Percentiles rank a stretch among this genome's conserved stretches.
Conservation (phyloP, 2,888 invertebrate genomes). For the Crepidodera aurea region DNA sequence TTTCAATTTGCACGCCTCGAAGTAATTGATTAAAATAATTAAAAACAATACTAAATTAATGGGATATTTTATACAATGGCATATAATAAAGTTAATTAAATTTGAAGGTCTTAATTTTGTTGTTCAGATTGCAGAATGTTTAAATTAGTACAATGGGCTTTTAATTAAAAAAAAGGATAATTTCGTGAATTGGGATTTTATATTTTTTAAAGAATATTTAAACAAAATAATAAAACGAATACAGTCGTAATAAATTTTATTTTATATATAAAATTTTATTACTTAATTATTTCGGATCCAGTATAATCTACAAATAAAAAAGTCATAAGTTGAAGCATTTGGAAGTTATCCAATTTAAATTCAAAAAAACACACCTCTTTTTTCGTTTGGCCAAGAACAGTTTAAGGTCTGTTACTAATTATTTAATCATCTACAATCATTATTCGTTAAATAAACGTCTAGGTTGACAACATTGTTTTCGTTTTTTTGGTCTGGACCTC, state of each 20-base stretch:
- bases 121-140: background rate
- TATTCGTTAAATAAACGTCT: too few species aligned
- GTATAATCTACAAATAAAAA: background rate
- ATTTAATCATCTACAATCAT: too few species aligned
- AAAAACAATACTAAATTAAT: constrained; percentile 18
- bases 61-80: constrained; percentile 14
- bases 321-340: too few species aligned
- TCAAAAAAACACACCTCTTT: too few species aligned
- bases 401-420: too few species aligned
- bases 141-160: constrained; percentile 11
- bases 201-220: constrained; percentile 15
- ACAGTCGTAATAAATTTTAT: constrained; percentile 6
- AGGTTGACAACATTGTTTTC: too few species aligned
- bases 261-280: constrained; percentile 18
- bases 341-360: too few species aligned
- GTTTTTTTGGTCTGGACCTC: too few species aligned
- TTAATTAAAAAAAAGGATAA: constrained; percentile 1
- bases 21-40: constrained; percentile 13
- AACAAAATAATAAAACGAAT: constrained; percentile 14
- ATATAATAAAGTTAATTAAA: constrained; percentile 25
- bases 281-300: constrained; percentile 10
- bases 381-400: too few species aligned
- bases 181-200: background rate
- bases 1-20: constrained; percentile 13
- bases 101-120: constrained; percentile 16